A percentile compares a stretch with the other conserved stretches of the same genome.
Conservation (phyloP, 2,888 invertebrate species). For the Parnassius glacialis region DNA sequence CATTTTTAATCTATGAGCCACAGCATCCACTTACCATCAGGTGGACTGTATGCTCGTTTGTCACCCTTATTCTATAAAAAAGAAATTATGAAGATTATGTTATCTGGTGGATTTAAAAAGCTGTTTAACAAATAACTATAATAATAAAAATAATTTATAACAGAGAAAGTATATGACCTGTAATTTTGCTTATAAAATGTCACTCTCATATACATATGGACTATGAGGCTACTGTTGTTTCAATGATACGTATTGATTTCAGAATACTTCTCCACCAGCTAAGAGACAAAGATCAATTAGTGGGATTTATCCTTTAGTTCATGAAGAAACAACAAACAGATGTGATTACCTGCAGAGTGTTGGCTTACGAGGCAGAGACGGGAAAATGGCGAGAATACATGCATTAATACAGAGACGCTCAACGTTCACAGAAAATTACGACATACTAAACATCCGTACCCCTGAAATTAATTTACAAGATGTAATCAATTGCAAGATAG, state of each 20-base stretch:
- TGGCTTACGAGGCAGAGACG: slow-evolving; percentile 47
- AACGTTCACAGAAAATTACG: neutral
- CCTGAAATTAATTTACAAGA: slow-evolving; percentile 42
- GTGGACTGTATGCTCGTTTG: too few relatives aligned
- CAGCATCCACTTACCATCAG: too few relatives aligned
- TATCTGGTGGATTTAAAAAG: too few relatives aligned
- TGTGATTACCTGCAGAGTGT: slow-evolving; percentile 37
- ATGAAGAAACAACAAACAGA: slow-evolving; percentile 30
- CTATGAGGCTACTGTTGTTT: too few relatives aligned
- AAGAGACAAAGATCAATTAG: slow-evolving; percentile 48
- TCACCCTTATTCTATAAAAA: too few relatives aligned
- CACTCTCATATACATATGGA: too few relatives aligned
- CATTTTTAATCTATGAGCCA: too few relatives aligned
- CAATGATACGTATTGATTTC: neutral
- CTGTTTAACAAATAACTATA: too few relatives aligned
- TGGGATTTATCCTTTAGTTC: slow-evolving; percentile 50
- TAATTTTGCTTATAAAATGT: too few relatives aligned
- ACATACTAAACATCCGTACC: slow-evolving; percentile 21
- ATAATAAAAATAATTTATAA: too few relatives aligned
- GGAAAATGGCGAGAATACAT: slow-evolving; percentile 51
- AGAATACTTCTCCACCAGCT: slow-evolving; percentile 22
- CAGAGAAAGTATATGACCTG: too few relatives aligned
- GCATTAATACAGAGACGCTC: slow-evolving; percentile 49
- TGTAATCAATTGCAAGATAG: slow-evolving; percentile 36
- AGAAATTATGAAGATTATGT: too few relatives aligned